Conservation (phyloP, 2,888 invertebrate species). For the Carcina quercana region DNA sequence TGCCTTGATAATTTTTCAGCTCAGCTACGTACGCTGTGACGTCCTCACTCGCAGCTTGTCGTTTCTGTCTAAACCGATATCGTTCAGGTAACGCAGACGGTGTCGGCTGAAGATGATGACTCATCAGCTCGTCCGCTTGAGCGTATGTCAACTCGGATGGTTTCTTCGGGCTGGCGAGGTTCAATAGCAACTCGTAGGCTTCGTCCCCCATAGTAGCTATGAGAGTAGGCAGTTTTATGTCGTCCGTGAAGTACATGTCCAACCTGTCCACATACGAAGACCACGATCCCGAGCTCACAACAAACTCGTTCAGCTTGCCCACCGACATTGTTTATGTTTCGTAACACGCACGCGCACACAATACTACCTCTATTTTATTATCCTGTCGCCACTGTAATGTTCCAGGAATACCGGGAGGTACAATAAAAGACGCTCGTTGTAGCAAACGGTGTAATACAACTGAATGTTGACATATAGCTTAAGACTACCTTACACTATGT, state of each 20-base stretch:
- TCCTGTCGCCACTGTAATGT: no score
- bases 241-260: constrained; percentile 1
- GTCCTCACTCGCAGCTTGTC: constrained; percentile 3
- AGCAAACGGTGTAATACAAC: no score
- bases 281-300: neutral
- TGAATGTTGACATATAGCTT: no score
- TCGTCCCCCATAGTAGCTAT: constrained; percentile 2
- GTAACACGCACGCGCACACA: no score
- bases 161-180: constrained; percentile 4
- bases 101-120: constrained; percentile 8
- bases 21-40: constrained; percentile 7
- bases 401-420: no score
- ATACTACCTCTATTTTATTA: no score
- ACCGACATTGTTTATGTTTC: constrained; percentile 1
- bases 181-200: constrained; percentile 4
- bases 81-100: constrained; percentile 8
- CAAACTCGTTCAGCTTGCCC: constrained; percentile 1
- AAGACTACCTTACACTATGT: no score
- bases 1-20: constrained; percentile 1
- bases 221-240: constrained; percentile 1
- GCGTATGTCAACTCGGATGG: constrained; percentile 4
- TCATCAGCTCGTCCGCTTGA: constrained; percentile 3
- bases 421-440: no score
- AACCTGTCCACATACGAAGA: neutral
- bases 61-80: constrained; percentile 8